These are phyloP conservation scores for Discoglossus pictus DNA, from an alignment of 2,797 vertebrate species.

Conservation along the genomic window DNA sequence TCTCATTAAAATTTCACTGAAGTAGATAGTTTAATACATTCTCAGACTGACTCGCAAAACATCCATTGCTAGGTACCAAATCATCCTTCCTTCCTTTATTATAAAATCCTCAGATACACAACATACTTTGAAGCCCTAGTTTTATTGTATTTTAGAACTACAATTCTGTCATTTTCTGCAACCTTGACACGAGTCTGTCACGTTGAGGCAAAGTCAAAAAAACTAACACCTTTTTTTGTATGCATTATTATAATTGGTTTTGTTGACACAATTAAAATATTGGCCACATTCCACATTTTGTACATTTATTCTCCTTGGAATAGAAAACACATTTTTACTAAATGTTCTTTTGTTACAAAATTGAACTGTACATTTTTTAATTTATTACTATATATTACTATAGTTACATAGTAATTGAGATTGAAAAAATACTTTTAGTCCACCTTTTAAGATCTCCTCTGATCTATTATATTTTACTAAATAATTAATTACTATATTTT, in stretches of 20 bases:
- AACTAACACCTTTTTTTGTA: background rate
- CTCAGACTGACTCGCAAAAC: background rate
- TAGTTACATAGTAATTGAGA: too few species aligned
- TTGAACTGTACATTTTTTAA: too few species aligned
- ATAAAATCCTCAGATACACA: background rate
- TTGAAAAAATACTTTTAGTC: too few species aligned
- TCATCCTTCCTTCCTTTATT: background rate
- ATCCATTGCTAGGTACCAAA: background rate
- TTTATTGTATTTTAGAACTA: background rate
- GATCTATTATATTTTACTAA: too few species aligned
- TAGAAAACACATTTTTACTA: too few species aligned
- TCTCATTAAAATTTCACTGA: background rate
- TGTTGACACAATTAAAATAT: background rate
- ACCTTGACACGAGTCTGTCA: constrained; percentile 6
- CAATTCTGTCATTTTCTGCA: background rate
- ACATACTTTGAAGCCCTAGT: background rate
- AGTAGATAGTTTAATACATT: background rate
- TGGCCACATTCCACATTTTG: too few species aligned
- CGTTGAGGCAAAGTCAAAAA: background rate
- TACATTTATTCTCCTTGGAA: too few species aligned
- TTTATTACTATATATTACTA: too few species aligned
- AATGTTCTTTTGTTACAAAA: too few species aligned
- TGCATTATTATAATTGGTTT: background rate
- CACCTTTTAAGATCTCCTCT: too few species aligned
- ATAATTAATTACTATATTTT: too few species aligned